Percentiles rank a stretch among this genome's conserved stretches.
phyloP scores from a whole-genome alignment of 2,888 invertebrate species.

The Drosophila peninsularis region DNA sequence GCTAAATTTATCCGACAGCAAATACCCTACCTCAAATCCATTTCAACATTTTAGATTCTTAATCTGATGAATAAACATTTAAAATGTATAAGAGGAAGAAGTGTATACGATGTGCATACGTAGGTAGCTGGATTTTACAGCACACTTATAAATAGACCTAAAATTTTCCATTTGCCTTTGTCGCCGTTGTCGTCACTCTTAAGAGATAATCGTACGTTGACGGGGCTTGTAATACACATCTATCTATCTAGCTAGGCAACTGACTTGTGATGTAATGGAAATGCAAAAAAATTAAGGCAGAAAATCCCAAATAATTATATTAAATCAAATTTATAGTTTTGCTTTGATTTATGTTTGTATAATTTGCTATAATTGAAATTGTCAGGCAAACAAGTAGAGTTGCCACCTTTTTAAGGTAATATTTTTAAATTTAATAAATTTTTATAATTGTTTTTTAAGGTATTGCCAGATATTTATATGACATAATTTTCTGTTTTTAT shows the following conservation, averaged over 20 bases:
- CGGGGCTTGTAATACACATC: constrained; percentile 44
- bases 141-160: constrained; percentile 59
- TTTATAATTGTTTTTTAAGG: no score
- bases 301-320: neutral
- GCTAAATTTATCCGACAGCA: neutral
- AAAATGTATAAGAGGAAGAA: constrained; percentile 27
- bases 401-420: no score
- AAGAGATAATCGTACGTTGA: constrained; percentile 60
- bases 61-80: constrained; percentile 21
- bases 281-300: neutral
- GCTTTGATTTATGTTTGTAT: neutral
- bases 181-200: constrained; percentile 31
- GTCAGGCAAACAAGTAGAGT: neutral
- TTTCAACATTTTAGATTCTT: neutral
- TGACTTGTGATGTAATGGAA: constrained; percentile 46
- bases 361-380: neutral
- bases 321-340: no score
- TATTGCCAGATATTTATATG: no score
- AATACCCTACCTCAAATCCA: neutral
- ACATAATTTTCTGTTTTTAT: no score
- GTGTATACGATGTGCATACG: constrained; percentile 19
- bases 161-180: constrained; percentile 74
- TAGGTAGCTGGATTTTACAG: constrained; percentile 31
- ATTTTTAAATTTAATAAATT: no score
- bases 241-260: constrained; percentile 18